Base-by-base conservation (phyloP, 2,113 vertebrate genomes). In the Cercopithecus mona region DNA sequence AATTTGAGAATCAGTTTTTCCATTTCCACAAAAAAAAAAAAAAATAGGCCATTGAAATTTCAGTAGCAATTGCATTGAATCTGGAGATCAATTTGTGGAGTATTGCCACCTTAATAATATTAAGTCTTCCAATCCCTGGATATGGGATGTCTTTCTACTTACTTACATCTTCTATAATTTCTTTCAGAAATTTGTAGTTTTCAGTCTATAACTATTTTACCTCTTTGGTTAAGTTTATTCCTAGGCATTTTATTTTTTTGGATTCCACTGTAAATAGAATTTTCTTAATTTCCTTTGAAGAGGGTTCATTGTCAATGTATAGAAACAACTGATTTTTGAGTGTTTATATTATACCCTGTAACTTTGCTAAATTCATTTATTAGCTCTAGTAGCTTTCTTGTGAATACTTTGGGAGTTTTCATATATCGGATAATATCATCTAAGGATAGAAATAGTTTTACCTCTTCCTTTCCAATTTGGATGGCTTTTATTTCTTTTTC, bases 381-480 rank as follows among this genome's bases (percentile, higher is more conserved):
- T 40, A 76, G n/a, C 16, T 35, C 52, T 55, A 76, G 20, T 55
- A 84, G 30, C 35, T 50, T 95, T 86, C 25, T 70, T 72, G 20
- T 85, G 25, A 17, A 72, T 72, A 72, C 50, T 61, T 84, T 55
- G 38, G 59, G 30, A 55, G n/a, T 61, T 76, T 90, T 22, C 38
- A 8, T n/a, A 35, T 43, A 17, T 79, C 11, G 1, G 35, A 91
- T 35, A 86, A 72, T 25, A 7, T 79, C 73, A 72, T 85, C 25
- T 70, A 59, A 27, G 86, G 55, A 57, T 30, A 94, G 50, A 88
- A 17, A 80, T 79, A 79, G n/a, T 95, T 95, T 90, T 43, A 84
- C 48, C 76, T 94, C 23, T 95, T 78, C 18, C 59, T 91, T 87
- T 79, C 73, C 25, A 79, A 95, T 85, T 91, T 61, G 64, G 9